phyloP scores from a whole-genome alignment of 2,888 invertebrate species.

The Eupithecia exiguata region DNA sequence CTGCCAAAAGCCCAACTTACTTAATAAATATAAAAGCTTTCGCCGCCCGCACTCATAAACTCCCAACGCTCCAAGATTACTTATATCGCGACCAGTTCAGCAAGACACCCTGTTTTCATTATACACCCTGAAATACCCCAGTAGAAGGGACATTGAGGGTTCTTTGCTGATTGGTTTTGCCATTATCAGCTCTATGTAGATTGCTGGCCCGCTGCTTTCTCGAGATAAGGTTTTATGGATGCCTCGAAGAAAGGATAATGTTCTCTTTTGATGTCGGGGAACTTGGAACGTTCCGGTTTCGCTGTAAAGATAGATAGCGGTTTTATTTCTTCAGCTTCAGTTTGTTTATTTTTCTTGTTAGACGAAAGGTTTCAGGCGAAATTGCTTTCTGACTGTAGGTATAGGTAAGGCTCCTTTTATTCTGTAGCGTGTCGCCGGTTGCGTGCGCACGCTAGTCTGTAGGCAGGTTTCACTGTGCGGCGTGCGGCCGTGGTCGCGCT shows the following conservation, averaged over 20 bases:
- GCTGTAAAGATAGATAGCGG: constrained; percentile 71
- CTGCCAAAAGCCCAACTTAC: constrained; percentile 83
- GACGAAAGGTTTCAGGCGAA: constrained; percentile 6
- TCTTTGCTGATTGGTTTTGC: constrained; percentile 63
- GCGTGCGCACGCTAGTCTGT: too few relatives aligned
- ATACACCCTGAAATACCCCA: constrained; percentile 50
- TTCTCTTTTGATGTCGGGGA: constrained; percentile 76
- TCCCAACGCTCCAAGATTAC: constrained; percentile 81
- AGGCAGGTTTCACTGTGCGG: too few relatives aligned
- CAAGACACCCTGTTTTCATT: constrained; percentile 70
- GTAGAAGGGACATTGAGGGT: constrained; percentile 55
- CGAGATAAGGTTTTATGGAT: constrained; percentile 79
- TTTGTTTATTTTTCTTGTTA: constrained; percentile 18
- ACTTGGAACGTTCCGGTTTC: constrained; percentile 63
- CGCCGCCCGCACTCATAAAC: constrained; percentile 79
- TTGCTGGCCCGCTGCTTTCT: constrained; percentile 78
- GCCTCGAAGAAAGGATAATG: constrained; percentile 81
- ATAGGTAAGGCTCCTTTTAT: too few relatives aligned
- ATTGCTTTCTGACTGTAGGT: not conserved
- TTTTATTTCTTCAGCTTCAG: constrained; percentile 35
- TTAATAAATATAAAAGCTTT: constrained; percentile 85
- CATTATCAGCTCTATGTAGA: constrained; percentile 83
- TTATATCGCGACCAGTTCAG: constrained; percentile 70
- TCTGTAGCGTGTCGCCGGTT: too few relatives aligned
- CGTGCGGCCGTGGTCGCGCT: too few relatives aligned